These are phyloP conservation scores for Chaenodraco wilsoni DNA, from an alignment of 2,797 vertebrate genomes.

Conservation along the genomic window DNA sequence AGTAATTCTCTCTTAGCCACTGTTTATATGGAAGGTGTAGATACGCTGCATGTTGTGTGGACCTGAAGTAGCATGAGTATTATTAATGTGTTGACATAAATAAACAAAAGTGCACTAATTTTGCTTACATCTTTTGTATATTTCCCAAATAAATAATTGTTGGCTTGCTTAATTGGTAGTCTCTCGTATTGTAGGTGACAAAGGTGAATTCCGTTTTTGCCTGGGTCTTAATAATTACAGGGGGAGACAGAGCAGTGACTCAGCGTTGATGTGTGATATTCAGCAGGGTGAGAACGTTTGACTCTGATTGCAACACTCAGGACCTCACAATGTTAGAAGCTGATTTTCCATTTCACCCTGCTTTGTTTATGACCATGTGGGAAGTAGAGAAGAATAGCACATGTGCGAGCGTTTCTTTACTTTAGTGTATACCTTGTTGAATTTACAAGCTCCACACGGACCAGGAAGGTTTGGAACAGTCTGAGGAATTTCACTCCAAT, in stretches of 20 bases:
- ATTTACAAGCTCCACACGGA: constrained; percentile 50
- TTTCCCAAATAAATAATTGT: too few species aligned
- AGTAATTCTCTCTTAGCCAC: too few species aligned
- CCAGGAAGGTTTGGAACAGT: constrained; percentile 23
- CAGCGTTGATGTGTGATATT: neutral
- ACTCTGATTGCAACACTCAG: neutral
- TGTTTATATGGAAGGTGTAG: too few species aligned
- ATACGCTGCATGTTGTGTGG: too few species aligned
- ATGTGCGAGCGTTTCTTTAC: constrained; percentile 24
- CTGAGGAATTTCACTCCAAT: constrained; percentile 23
- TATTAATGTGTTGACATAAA: too few species aligned
- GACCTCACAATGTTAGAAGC: constrained; percentile 11
- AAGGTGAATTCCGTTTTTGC: too few species aligned
- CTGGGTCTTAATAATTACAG: neutral
- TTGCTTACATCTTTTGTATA: too few species aligned
- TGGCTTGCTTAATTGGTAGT: too few species aligned
- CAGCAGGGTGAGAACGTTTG: neutral
- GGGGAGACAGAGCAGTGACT: neutral
- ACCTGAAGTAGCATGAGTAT: too few species aligned
- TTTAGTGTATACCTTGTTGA: constrained; percentile 33
- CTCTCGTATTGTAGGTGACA: too few species aligned
- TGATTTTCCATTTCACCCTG: constrained; percentile 26
- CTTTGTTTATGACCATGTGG: constrained; percentile 35
- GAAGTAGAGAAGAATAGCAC: constrained; percentile 27
- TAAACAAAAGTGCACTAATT: too few species aligned